Conservation (phyloP, 2,888 invertebrate genomes). For the Teleogryllus oceanicus region DNA sequence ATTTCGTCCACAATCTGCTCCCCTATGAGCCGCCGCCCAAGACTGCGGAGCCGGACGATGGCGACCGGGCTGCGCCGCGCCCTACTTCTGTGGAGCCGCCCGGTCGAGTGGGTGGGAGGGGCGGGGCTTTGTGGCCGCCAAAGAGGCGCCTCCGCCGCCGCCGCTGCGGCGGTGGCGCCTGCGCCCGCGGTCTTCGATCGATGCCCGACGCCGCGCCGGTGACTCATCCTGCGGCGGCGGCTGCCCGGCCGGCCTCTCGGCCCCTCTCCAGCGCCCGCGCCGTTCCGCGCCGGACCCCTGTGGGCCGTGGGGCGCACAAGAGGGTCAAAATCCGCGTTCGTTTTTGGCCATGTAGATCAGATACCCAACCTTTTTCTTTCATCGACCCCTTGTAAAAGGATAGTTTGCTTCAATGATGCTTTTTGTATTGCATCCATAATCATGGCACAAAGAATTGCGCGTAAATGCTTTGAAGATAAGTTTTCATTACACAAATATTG, state of each 20-base stretch:
- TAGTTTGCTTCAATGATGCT: too few species aligned
- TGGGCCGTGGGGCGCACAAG: too few species aligned
- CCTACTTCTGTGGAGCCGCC: constrained; percentile 39
- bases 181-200: background rate
- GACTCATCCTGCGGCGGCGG: background rate
- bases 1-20: constrained; percentile 81
- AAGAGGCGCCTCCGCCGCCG: constrained; percentile 39
- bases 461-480: too few species aligned
- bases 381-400: too few species aligned
- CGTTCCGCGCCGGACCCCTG: background rate
- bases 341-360: too few species aligned
- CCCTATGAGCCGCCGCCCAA: constrained; percentile 66
- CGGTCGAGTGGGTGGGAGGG: constrained; percentile 4
- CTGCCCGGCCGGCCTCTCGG: background rate
- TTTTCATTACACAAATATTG: too few species aligned
- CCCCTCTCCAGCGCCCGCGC: background rate
- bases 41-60: constrained; percentile 46
- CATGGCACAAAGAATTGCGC: too few species aligned
- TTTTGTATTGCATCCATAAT: too few species aligned
- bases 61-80: too few species aligned
- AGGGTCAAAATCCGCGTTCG: too few species aligned
- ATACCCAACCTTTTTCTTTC: too few species aligned
- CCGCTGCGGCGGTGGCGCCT: background rate
- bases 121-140: background rate
- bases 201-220: background rate